Percentiles rank a stretch among this genome's conserved stretches.
These are phyloP conservation scores for Poeciliopsis turneri DNA, from an alignment of 2,797 vertebrate genomes.

Conservation along the genomic window DNA sequence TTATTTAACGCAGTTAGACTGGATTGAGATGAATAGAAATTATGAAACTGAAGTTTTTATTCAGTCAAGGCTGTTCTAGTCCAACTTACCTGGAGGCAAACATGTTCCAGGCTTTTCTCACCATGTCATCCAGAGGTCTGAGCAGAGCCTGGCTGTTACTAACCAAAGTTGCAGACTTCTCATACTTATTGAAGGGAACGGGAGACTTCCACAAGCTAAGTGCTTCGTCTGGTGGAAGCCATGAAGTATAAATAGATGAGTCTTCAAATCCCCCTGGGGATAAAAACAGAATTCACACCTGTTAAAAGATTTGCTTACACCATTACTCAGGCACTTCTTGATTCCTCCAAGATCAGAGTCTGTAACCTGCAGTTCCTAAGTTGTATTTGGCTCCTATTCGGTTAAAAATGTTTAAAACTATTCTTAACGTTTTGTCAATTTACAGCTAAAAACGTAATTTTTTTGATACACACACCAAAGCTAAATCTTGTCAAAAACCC, in stretches of 20 bases:
- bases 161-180: constrained; percentile 91
- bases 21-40: neutral
- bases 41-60: neutral
- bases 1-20: too few relatives aligned
- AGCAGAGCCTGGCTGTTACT: constrained; percentile 95
- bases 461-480: neutral
- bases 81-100: constrained; percentile 94
- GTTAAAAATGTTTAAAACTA: neutral
- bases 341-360: too few relatives aligned
- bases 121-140: constrained; percentile 86
- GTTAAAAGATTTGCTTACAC: neutral
- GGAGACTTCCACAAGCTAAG: constrained; percentile 87
- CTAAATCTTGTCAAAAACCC: neutral
- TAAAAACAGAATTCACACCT: neutral
- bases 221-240: constrained; percentile 83
- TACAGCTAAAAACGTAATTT: neutral
- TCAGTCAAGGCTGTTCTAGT: neutral
- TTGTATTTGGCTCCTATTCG: too few relatives aligned
- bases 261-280: constrained; percentile 86
- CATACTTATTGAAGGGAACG: constrained; percentile 90
- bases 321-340: neutral
- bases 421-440: neutral
- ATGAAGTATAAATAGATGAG: constrained; percentile 87
- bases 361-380: too few relatives aligned
- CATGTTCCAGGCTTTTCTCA: constrained; percentile 98